phyloP scores from a whole-genome alignment of 2,888 invertebrate species.

The Clivina fossor region DNA sequence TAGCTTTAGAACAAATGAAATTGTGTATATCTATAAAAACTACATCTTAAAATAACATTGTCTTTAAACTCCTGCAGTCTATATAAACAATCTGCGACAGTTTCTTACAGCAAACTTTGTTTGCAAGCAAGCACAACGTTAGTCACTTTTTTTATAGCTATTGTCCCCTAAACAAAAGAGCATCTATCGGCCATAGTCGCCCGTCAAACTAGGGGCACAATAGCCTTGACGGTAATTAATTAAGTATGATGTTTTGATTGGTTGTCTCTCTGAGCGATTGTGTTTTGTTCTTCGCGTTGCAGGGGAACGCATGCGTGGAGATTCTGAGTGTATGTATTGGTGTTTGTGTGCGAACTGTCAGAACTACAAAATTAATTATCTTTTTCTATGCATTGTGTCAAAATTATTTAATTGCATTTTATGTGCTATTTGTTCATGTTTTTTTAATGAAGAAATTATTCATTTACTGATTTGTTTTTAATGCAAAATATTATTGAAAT shows the following conservation, averaged over 20 bases:
- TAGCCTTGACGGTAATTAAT: constrained; percentile 22
- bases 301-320: neutral
- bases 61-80: neutral
- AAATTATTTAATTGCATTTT: constrained; percentile 23
- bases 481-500: too few species aligned
- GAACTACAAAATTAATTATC: constrained; percentile 16
- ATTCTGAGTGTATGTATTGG: neutral
- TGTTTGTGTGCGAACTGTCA: constrained; percentile 11
- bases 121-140: too few species aligned
- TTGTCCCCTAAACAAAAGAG: too few species aligned
- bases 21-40: neutral
- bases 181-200: too few species aligned
- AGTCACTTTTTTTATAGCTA: too few species aligned
- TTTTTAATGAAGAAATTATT: too few species aligned
- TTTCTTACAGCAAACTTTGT: too few species aligned
- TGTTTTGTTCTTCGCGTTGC: constrained; percentile 15
- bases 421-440: too few species aligned
- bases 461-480: too few species aligned
- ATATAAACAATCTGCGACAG: too few species aligned
- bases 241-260: constrained; percentile 30
- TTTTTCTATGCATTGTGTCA: constrained; percentile 7
- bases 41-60: neutral
- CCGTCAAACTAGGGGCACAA: constrained; percentile 10
- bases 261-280: neutral
- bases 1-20: neutral